phyloP scores from a whole-genome alignment of 2,888 invertebrate species.

The Scaptodrosophila latifasciaeformis region DNA sequence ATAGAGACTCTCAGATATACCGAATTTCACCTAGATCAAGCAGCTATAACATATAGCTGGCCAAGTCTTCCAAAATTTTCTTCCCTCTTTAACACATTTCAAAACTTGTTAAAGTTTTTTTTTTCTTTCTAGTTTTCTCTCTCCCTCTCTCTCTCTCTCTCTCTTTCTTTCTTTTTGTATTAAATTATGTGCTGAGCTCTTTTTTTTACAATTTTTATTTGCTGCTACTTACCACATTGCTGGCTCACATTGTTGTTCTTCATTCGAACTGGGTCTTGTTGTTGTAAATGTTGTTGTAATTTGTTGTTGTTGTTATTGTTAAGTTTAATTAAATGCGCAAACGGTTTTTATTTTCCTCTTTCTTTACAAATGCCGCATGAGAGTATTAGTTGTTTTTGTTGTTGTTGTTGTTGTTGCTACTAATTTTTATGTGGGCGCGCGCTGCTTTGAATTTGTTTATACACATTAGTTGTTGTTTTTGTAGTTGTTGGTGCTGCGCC shows the following conservation, averaged over 20 bases:
- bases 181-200: constrained; percentile 59
- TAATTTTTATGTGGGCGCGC: constrained; percentile 57
- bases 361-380: constrained; percentile 45
- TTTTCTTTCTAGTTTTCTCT: constrained; percentile 34
- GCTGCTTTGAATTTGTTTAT: constrained; percentile 57
- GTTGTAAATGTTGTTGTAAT: constrained; percentile 13
- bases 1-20: no score
- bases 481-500: constrained; percentile 23
- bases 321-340: constrained; percentile 62
- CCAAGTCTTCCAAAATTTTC: no score
- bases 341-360: constrained; percentile 40
- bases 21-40: no score
- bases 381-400: constrained; percentile 17
- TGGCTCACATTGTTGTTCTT: not conserved
- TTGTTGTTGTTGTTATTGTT: constrained; percentile 18
- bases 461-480: constrained; percentile 35
- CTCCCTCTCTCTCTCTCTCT: constrained; percentile 33
- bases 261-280: no score
- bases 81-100: no score
- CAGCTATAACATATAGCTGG: no score
- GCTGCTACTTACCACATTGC: constrained; percentile 33
- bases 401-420: not conserved
- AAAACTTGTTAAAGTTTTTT: no score
- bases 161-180: constrained; percentile 31
- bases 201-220: constrained; percentile 34